These are phyloP conservation scores for Chiloscyllium punctatum DNA, from an alignment of 2,797 vertebrate species.

Conservation along the genomic window DNA sequence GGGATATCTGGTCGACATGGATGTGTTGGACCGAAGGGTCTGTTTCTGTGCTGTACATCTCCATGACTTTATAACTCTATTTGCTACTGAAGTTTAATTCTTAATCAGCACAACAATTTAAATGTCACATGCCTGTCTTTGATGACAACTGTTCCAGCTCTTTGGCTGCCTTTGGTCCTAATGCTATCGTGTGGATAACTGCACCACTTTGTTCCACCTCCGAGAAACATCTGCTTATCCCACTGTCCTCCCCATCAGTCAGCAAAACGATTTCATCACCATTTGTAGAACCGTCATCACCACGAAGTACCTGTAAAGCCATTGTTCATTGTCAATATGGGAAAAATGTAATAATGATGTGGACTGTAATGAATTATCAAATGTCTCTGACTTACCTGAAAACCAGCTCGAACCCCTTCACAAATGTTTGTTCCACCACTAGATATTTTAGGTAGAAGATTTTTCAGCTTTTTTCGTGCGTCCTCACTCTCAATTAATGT, in stretches of 20 bases:
- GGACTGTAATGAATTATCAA: too few species aligned
- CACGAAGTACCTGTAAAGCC: constrained; percentile 48
- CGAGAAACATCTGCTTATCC: constrained; percentile 43
- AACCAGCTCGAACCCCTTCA: constrained; percentile 48
- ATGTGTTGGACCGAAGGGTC: too few species aligned
- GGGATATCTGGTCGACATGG: too few species aligned
- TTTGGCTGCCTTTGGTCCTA: constrained; percentile 44
- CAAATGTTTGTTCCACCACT: constrained; percentile 46
- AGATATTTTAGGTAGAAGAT: constrained; percentile 45
- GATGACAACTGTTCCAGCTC: constrained; percentile 46
- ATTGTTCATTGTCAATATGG: not conserved
- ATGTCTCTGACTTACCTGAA: constrained; percentile 49
- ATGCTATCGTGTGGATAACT: constrained; percentile 52
- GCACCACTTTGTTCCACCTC: constrained; percentile 45
- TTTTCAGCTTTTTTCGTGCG: constrained; percentile 48
- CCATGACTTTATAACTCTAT: too few species aligned
- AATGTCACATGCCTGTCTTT: constrained; percentile 46
- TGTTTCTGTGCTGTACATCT: too few species aligned
- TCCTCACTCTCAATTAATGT: constrained; percentile 43
- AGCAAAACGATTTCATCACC: constrained; percentile 56
- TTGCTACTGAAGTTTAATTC: not conserved
- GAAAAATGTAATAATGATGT: not conserved
- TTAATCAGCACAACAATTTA: not conserved
- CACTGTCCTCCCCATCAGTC: constrained; percentile 49
- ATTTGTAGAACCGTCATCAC: constrained; percentile 41